Base-by-base conservation (phyloP, 1,140 invertebrate species). In the Drosophila orosa region DNA sequence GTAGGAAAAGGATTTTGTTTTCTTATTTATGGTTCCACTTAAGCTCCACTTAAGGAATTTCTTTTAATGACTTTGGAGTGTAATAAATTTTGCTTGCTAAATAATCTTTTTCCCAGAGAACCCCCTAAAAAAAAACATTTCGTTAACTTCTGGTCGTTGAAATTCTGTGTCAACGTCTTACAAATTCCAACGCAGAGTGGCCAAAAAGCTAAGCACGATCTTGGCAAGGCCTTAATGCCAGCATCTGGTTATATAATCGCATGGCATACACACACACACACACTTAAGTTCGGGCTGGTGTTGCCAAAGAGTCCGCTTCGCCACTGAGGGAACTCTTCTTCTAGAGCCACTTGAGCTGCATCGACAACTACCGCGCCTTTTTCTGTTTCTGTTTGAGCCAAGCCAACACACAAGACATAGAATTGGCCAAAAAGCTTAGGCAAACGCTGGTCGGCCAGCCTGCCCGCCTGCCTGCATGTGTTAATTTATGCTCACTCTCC, bases 161-260 rank as follows among this genome's bases (percentile, higher is more conserved):
- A 48, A 57, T 72, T 71, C 68, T 72, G 68, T 72, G 68, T 71
- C 68, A 72, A 72, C 52, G 24, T 69, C 68, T 72, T 48, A 48
- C 29, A 27, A 72, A 72, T 72, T 71, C 67, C 67, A 25, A 39
- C 33, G 66, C 52, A 71, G 48, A 50, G 29, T 39, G 48, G 35
- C 31, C 47, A 50, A 76, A 61, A 15, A 58, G 55, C 48, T 9
- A 31, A 12, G 75, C 75, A 68, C 52, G 58, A 72, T 72, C 40
- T 72, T 58, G 54, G 56, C 67, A 22, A 79, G 80, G 63, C 63
- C 71, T 79, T 80, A 83, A 83, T 83, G 68, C 68, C 80, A 79
- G 80, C 60, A 84, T 75, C 72, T 72, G 56, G 71, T 83, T 82
- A 80, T 84, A 82, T 79, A 82, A 82, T 74, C 75, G 59, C 19